Conservation (phyloP, 2,888 invertebrate genomes). For the Gastracanthus pulcherrimus region DNA sequence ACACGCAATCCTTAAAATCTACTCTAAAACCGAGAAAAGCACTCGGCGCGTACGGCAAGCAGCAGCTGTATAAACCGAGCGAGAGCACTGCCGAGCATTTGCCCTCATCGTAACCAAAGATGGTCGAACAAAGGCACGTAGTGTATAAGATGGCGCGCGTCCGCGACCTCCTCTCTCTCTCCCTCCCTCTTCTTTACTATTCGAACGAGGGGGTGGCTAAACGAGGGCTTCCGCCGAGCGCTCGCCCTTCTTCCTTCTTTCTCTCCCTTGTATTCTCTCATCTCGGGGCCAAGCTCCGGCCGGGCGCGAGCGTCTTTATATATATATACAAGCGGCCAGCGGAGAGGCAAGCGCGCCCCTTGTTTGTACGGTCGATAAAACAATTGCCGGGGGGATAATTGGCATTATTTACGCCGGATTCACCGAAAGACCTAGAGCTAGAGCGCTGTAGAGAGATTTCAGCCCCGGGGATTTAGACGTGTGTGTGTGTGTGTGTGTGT, state of each 20-base stretch:
- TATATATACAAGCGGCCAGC: too few relatives aligned
- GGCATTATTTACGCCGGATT: constrained; percentile 77
- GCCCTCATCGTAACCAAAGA: too few relatives aligned
- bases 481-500: constrained; percentile 28
- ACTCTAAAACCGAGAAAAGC: constrained; percentile 1
- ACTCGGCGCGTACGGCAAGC: neutral
- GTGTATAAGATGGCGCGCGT: constrained; percentile 48
- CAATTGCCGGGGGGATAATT: constrained; percentile 77
- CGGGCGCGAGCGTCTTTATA: constrained; percentile 12
- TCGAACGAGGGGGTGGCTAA: neutral
- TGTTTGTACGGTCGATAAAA: constrained; percentile 74
- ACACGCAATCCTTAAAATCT: too few relatives aligned
- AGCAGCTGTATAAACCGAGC: too few relatives aligned
- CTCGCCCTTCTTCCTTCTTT: constrained; percentile 44
- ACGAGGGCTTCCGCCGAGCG: constrained; percentile 20
- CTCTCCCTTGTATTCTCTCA: neutral
- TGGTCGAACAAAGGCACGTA: constrained; percentile 27
- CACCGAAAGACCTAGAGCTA: constrained; percentile 62
- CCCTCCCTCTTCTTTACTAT: neutral
- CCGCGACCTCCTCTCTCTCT: constrained; percentile 3
- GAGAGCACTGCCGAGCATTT: too few relatives aligned
- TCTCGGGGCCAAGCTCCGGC: neutral
- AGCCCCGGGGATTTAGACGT: constrained; percentile 51
- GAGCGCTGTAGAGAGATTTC: constrained; percentile 58
- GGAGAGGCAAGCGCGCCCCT: neutral